Conservation (phyloP, 1,140 invertebrate genomes). For the Eciton burchellii region DNA sequence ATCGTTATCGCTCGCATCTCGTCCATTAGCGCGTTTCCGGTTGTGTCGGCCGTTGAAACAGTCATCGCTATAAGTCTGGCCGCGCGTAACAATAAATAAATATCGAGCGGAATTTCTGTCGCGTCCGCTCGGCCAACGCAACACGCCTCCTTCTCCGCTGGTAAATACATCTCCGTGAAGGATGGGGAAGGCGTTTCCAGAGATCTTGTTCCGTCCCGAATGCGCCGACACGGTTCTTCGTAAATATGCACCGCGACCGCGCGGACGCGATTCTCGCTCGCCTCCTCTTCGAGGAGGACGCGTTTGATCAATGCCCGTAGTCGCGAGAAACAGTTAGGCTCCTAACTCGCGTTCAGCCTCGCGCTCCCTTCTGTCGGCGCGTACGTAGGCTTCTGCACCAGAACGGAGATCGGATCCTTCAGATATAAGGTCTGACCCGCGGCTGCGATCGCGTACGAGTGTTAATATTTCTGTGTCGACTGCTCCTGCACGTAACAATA, state of each 20-base stretch:
- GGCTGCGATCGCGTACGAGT: not conserved
- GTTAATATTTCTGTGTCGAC: constrained; percentile 34
- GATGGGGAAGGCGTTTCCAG: not conserved
- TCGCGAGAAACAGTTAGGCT: not conserved
- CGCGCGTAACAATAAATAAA: constrained; percentile 35
- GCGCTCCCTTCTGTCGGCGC: not conserved
- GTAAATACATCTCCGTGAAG: not conserved
- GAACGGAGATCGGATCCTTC: not conserved
- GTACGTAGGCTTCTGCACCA: not conserved
- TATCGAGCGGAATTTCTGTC: not conserved
- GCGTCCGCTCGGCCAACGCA: not conserved
- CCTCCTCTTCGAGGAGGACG: no score
- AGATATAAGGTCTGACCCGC: not conserved
- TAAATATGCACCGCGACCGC: no score
- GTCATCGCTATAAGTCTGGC: constrained; percentile 8
- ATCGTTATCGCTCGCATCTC: constrained; percentile 39
- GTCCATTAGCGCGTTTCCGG: constrained; percentile 8
- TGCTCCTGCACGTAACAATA: not conserved
- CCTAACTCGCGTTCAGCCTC: not conserved
- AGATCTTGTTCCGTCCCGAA: no score
- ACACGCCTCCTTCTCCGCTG: not conserved
- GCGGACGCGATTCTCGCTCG: no score
- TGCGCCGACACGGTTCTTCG: no score
- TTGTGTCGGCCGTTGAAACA: constrained; percentile 7
- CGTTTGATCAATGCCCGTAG: not conserved